Base-by-base conservation (phyloP, 2,113 vertebrate species). In the Ptychochromis oligacanthus region DNA sequence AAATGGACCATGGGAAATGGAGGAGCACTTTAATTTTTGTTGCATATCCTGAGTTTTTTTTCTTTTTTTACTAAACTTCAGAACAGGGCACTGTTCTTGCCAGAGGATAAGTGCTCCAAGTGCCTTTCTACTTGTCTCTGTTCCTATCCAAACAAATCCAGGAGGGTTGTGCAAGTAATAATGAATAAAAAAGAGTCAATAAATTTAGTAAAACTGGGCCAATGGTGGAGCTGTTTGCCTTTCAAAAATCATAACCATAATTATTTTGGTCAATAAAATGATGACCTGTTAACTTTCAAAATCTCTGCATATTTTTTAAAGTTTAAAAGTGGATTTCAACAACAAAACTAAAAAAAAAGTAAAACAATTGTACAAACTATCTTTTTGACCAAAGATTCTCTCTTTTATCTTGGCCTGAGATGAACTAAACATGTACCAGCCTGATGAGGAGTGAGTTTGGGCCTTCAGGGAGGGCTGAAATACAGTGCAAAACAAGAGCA, bases 151-250 rank as follows among this genome's bases (percentile, higher is more conserved):
- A 5, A 20, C 13, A 22, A 40, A 14, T 31, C 54, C 58, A 74
- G 57, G 38, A 70, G 74, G 82, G 18, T 58, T 80, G 40, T 2
- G 14, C 80, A 59, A 55, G 40, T 77, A 81, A 87, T 84, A 46
- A 76, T 64, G 38, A 81, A 82, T n/a, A n/a, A n/a, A n/a, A n/a
- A n/a, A n/a, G 52, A 74, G 85, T 88, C 87, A 46, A 89, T 87
- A 72, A 58, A 85, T 74, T 67, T 12, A 49, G 46, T 46, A 46
- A 15, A 67, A 26, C 14, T 46, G 64, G 22, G 14, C 36, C 36
- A 65, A 65, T 65, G 62, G 62, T 43, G 4, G 13, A 24, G 40
- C 22, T 26, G 24, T 11, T 46, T 4, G 0, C 22, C 14, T 49
- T 49, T 6, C 46, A 49, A 55, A 54, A n/a, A 54, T 20, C 2